Evolutionary conservation across 2,113 vertebrate species (phyloP), one percentile per base, ranked within the genome.

Genomic region (Micromys minutus): DNA sequence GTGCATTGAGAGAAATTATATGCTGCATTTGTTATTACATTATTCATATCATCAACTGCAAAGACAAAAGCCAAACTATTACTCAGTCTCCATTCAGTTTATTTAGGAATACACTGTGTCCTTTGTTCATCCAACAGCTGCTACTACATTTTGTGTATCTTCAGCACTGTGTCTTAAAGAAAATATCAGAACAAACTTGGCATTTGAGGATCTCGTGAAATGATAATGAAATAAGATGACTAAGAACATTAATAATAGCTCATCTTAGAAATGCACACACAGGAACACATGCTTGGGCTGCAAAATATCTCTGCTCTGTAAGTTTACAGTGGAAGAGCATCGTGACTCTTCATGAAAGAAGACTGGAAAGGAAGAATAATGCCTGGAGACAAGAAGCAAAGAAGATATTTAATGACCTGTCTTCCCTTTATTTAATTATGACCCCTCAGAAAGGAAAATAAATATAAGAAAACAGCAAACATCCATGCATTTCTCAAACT

Each of bases 1-100:
- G 83, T 50, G 15, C 67, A 83, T 69, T 95, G 42, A 61, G 36
- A 61, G 72, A 74, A 96, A 80, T 95, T 95, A 93, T 90, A 93
- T 63, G 1, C 7, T 61, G 0, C 29, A 65, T 81, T 72, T 61
- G 81, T 81, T 55, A 52, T 81, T 52, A 90, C 52, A 72, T 90
- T 93, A 95, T 94, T 90, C 6, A 69, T 65, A 77, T 83, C 77
- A 89, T 69, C 47, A 94, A 36, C 55, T 47, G 45, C 7, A 75
- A 42, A 77, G 65, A 83, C 76, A 92, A 72, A 92, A 77, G 5
- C 22, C 21, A 77, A 95, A 83, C 89, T 77, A 71, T 26, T 59
- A 67, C 34, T 89, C 24, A 15, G 21, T 89, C 86, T 92, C 59
- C 57, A 83, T 4, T 94, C 86, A 72, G 67, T 26, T 63, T 93